Base-by-base conservation (phyloP, 1,140 invertebrate genomes). In the Xylocopa sonorina region DNA sequence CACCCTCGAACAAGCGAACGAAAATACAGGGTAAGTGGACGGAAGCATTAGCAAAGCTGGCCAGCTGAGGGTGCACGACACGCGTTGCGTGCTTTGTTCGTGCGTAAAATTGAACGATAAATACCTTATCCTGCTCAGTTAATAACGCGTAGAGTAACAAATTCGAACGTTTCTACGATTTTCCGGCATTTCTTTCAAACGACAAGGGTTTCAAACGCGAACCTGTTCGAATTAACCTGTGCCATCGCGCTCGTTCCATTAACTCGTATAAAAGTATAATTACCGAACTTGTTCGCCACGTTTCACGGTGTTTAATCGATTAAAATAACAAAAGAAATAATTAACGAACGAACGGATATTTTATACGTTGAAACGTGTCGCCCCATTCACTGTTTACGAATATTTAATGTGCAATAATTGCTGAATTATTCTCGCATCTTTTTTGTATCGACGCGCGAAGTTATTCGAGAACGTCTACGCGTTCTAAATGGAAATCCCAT, bases 21-120 rank as follows among this genome's bases (percentile, higher is more conserved):
- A 64, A 38, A 48, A 64, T 29, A 24, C 21, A 21, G 34, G 10
- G 16, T 62, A 51, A 73, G 46, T 34, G 38, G 34, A 75, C 21
- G 60, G 41, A 76, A 57, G 51, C 29, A 67, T 67, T 48, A 46
- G 16, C 9, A 48, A 58, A 41, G 58, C 3, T 43, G 3, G 29
- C n/a, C 27, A 24, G 16, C 18, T 1, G 21, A 29, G 29, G 10
- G 74, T 58, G 62, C 58, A 51, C 18, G 48, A 43, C 55, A 80
- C 73, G 69, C 62, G 68, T 71, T 77, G 80, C 83, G 77, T 80
- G 80, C 29, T 24, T 48, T 58, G 57, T 34, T 79, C 53, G 41
- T 48, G 76, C 71, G 82, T 79, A 51, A 76, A 78, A 62, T 71
- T 34, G 41, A 12, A 32, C 74, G 74, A 75, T 60, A 80, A 75